phyloP scores from a whole-genome alignment of 35 echinoderm and acorn worm genomes.

The Hemicentrotus pulcherrimus region DNA sequence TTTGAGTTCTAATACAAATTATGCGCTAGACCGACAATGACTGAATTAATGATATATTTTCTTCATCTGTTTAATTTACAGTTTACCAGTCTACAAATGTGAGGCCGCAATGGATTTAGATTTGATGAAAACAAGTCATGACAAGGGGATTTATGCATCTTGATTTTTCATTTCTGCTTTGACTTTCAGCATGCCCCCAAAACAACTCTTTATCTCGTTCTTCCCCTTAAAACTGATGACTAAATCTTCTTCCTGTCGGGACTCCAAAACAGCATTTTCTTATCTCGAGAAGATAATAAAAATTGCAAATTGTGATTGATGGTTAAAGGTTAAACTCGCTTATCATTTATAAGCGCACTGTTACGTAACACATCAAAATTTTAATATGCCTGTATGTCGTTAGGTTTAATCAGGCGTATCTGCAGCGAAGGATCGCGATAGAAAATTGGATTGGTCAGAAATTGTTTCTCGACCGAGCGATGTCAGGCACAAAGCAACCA shows the following conservation, averaged over 20 bases:
- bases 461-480: neutral
- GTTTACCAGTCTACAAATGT: no score
- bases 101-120: no score
- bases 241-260: conserved; percentile 37
- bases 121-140: no score
- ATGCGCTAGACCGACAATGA: no score
- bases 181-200: neutral
- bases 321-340: conserved; percentile 39
- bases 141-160: neutral
- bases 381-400: conserved; percentile 41
- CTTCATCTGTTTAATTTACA: no score
- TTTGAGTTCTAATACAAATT: no score
- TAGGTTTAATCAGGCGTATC: conserved; percentile 8
- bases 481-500: neutral
- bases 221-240: neutral
- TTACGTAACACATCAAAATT: conserved; percentile 47
- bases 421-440: neutral
- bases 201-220: neutral
- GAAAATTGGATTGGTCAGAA: conserved; percentile 26
- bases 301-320: conserved; percentile 54
- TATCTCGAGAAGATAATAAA: conserved; percentile 54
- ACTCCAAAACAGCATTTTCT: conserved; percentile 21
- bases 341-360: conserved; percentile 15
- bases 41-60: no score
- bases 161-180: neutral